Conservation (phyloP, 2,888 invertebrate genomes). For the Mechanitis mazaeus region DNA sequence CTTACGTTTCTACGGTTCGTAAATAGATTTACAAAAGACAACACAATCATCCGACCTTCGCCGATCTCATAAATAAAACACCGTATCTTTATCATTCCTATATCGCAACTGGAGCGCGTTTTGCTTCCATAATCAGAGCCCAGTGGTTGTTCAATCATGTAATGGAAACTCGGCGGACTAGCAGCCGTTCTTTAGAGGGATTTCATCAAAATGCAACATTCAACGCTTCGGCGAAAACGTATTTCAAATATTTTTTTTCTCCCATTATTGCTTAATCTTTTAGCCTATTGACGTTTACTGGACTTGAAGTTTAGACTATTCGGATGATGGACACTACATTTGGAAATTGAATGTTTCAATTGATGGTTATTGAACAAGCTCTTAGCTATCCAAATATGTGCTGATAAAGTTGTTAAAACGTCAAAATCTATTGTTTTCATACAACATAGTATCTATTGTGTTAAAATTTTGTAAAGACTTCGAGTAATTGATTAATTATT, state of each 20-base stretch:
- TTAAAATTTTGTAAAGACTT: not conserved
- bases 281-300: slow-evolving; percentile 21
- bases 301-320: slow-evolving; percentile 12
- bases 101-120: slow-evolving; percentile 21
- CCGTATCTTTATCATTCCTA: slow-evolving; percentile 15
- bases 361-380: slow-evolving; percentile 5
- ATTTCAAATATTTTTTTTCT: slow-evolving; percentile 32
- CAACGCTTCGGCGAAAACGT: slow-evolving; percentile 28
- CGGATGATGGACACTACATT: slow-evolving; percentile 16
- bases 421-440: not conserved
- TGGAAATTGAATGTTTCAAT: slow-evolving; percentile 9
- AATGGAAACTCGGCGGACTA: slow-evolving; percentile 34
- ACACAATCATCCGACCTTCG: slow-evolving; percentile 10
- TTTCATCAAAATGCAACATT: slow-evolving; percentile 36
- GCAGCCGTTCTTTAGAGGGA: slow-evolving; percentile 29
- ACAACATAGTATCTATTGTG: not conserved
- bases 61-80: slow-evolving; percentile 21
- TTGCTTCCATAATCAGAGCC: slow-evolving; percentile 23
- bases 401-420: not conserved
- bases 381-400: not conserved
- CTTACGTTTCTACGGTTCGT: slow-evolving; percentile 6
- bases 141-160: slow-evolving; percentile 38
- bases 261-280: slow-evolving; percentile 26
- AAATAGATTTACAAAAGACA: slow-evolving; percentile 12
- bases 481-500: not conserved